Evolutionary conservation across 2,888 invertebrate genomes (phyloP).

Genomic region (Pachymerium ferrugineum): DNA sequence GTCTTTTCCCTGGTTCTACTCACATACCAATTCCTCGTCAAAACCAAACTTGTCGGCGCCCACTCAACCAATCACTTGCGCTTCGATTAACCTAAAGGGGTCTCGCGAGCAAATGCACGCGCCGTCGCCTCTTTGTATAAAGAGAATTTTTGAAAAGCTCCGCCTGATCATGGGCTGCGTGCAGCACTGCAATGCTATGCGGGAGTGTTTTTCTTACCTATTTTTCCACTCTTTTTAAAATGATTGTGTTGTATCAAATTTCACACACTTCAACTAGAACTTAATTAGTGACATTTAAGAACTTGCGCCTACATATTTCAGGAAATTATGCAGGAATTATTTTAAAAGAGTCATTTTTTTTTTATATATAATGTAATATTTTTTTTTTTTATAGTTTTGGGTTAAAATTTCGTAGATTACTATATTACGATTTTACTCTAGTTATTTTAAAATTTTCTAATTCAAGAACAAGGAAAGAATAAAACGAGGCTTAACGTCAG

Average conservation of each 20-base stretch:
- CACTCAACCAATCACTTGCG: conserved; percentile 8
- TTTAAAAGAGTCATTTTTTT: too few relatives aligned
- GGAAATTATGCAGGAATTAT: too few relatives aligned
- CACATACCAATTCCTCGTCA: conserved; percentile 8
- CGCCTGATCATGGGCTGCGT: background rate
- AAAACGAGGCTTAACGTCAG: too few relatives aligned
- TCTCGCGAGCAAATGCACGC: conserved; percentile 8
- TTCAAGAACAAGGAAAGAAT: too few relatives aligned
- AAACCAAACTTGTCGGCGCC: conserved; percentile 9
- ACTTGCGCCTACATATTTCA: too few relatives aligned
- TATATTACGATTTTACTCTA: too few relatives aligned
- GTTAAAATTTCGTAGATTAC: too few relatives aligned
- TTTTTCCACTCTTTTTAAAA: background rate
- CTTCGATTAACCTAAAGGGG: conserved; percentile 4
- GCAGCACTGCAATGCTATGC: background rate
- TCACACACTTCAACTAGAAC: too few relatives aligned
- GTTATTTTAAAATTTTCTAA: too few relatives aligned
- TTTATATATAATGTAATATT: too few relatives aligned
- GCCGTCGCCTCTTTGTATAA: conserved; percentile 8
- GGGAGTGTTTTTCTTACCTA: background rate
- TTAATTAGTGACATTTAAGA: too few relatives aligned
- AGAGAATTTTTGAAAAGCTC: conserved; percentile 13
- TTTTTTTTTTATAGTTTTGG: too few relatives aligned
- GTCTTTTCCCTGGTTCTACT: background rate
- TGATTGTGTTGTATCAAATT: background rate